phyloP scores from a whole-genome alignment of 2,113 vertebrate genomes.

The Vimba vimba region DNA sequence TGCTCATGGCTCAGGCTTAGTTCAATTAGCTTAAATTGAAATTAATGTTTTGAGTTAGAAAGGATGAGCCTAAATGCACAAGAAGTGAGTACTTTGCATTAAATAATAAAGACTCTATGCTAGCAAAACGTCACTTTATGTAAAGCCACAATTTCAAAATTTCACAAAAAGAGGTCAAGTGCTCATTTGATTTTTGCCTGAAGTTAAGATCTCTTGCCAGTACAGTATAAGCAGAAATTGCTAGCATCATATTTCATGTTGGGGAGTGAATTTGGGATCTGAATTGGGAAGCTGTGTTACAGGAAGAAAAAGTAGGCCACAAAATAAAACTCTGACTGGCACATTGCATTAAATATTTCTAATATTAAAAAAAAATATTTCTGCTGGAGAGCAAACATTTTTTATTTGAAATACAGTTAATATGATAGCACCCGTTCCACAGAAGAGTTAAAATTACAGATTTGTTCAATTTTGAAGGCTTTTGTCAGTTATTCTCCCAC shows the following conservation, averaged over 20 bases:
- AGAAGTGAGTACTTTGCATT: background rate
- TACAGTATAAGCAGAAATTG: background rate
- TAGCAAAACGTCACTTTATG: background rate
- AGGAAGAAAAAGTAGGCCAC: slow-evolving; percentile 6
- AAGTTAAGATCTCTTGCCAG: background rate
- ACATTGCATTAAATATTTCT: background rate
- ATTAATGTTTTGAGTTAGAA: slow-evolving; percentile 1
- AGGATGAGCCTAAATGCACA: background rate
- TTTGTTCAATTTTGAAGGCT: background rate
- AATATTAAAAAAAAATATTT: no score
- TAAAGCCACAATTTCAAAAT: background rate
- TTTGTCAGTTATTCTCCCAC: background rate
- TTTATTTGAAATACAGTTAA: background rate
- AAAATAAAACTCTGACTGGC: background rate
- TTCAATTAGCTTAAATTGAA: slow-evolving; percentile 19
- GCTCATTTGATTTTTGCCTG: background rate
- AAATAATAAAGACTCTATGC: background rate
- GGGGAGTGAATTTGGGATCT: background rate
- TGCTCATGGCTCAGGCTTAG: background rate
- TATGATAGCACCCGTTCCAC: background rate
- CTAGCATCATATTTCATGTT: background rate
- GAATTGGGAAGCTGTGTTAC: slow-evolving; percentile 1
- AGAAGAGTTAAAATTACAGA: background rate
- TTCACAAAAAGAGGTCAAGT: background rate
- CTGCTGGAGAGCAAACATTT: background rate